Evolutionary conservation across 1,140 invertebrate species (phyloP), one percentile per base, ranked within the genome.

Genomic region (Metaphire vulgaris): DNA sequence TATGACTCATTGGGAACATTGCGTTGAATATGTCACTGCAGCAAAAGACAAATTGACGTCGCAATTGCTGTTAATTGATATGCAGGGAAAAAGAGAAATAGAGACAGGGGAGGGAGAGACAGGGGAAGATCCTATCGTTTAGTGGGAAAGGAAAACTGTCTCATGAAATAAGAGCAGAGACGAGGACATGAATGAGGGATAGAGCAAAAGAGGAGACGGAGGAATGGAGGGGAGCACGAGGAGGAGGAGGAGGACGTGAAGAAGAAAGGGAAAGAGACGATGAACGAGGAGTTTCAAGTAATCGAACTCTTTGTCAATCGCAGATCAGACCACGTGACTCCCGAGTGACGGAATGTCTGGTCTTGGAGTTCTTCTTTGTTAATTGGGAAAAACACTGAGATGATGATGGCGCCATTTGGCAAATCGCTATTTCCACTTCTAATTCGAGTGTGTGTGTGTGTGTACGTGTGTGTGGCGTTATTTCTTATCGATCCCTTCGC

Each of bases 1-100:
- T 89, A 85, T 95, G 96, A 77, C 93, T 96, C 31, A 98, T 94
- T 2, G 95, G 95, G 85, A 99, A 98, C 97, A 99, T 98, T 72
- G 97, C 95, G 85, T 97, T 95, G 87, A 97, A 98, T 79, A 87
- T 87, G 80, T 87, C 86, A 82, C 41, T 56, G 41, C 21, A 56
- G 21, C 21, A 12, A 56, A 21, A 56, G 41, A 56, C 41, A 56
- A 56, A 21, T 56, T 56, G 41, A 56, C 41, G 41, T 12, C 41
- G 6, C 21, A 6, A 56, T 56, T 56, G 6, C 6, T 56, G 6
- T 56, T 21, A 12, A 56, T 6, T 21, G 41, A 56, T 56, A 56
- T 21, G 21, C 6, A 56, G 41, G 21, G 6, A 56, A 21, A 56
- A 21, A 56, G 6, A 56, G 41, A 56, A 6, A 56, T 6, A 56